Base-by-base conservation (phyloP, 2,113 vertebrate species). In the Menura novaehollandiae region DNA sequence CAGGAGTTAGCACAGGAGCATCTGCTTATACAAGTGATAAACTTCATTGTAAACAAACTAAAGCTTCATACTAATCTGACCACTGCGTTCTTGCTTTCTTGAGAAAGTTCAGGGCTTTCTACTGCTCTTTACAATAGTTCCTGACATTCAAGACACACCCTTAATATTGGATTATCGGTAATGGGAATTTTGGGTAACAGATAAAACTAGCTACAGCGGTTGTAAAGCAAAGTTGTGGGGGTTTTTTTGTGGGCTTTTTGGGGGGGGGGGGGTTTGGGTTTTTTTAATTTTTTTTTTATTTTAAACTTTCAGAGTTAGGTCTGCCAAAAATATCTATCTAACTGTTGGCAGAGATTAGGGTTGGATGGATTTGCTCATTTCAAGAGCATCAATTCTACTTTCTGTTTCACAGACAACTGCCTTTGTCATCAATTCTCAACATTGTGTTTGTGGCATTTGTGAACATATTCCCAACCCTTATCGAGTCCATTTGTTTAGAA, bases 1-100 rank as follows among this genome's bases (percentile, higher is more conserved):
- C 69, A n/a, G 41, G 85, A 95, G 62, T 91, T 89, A 89, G 72
- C 43, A 69, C 1, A 1, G 35, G 39, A 90, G 22, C 69, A 49
- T 77, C 67, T 94, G 35, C 18, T 95, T 89, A 92, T 46, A 81
- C 11, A 64, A 66, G 37, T 51, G 22, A 89, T 92, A 97, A 95
- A 93, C 28, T 60, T n/a, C 33, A 91, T 16, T 92, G 88, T 75
- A 93, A 96, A 92, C 67, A 84, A 82, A 64, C 15, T 63, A 77
- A 97, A 91, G n/a, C 16, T 60, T 89, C 33, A 10, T 44, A 58
- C 7, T 82, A 95, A 75, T 71, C 30, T 76, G 69, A 81, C 10
- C 5, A 1, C 37, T 24, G 6, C 18, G 68, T 77, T 58, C 47
- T 49, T 24, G 6, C 18, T 72, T 74, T 58, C 47, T 49, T 75